Conservation (phyloP, 2,797 vertebrate species). For the Esox lucius region DNA sequence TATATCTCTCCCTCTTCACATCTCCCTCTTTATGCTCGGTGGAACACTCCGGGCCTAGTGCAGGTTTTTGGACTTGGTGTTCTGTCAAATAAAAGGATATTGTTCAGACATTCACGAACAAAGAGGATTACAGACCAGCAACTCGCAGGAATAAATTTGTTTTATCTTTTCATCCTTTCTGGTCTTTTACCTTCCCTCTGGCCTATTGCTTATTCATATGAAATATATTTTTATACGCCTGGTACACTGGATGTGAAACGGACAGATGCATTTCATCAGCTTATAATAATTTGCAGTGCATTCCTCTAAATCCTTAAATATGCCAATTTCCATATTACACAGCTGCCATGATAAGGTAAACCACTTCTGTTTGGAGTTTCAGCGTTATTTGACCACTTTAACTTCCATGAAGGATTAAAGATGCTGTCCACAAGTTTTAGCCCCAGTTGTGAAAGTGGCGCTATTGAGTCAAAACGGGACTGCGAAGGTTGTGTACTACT, state of each 20-base stretch:
- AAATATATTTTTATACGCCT: neutral
- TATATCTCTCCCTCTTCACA: neutral
- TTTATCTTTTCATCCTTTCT: neutral
- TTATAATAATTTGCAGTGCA: neutral
- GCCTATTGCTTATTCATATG: neutral
- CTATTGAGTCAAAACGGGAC: no score
- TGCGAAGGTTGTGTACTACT: no score
- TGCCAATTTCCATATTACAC: no score
- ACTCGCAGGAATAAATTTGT: no score
- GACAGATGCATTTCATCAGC: neutral
- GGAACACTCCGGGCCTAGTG: neutral
- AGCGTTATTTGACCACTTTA: neutral
- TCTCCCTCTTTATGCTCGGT: neutral
- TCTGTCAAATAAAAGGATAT: neutral
- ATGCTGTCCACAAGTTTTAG: no score
- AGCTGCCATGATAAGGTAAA: constrained; percentile 12
- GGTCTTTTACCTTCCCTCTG: neutral
- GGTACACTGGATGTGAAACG: neutral
- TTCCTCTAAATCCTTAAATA: constrained; percentile 27
- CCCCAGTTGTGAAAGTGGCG: no score
- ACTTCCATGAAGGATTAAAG: constrained; percentile 23
- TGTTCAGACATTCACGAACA: neutral
- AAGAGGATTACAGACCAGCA: neutral
- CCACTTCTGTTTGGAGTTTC: neutral
- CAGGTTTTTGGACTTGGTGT: neutral